These are phyloP conservation scores for Epinephelus cyanopodus DNA, from an alignment of 2,113 vertebrate genomes.

Conservation along the genomic window DNA sequence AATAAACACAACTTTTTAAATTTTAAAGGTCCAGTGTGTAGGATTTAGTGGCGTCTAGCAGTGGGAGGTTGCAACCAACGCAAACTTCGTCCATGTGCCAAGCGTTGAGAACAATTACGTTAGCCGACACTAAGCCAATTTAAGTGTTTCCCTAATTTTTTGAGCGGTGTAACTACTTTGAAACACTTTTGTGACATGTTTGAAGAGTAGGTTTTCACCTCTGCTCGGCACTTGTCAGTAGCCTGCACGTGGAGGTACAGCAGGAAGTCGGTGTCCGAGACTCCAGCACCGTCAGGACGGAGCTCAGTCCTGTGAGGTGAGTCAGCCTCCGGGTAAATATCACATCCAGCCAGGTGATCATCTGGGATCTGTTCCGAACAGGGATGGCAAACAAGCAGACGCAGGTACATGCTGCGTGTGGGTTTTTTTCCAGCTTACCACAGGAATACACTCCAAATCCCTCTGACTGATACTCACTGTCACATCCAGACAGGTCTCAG, in stretches of 20 bases:
- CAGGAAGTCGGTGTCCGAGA: conserved; percentile 86
- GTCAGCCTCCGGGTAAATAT: conserved; percentile 81
- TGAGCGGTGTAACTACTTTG: no score
- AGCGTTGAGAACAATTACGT: no score
- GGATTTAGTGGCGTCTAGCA: no score
- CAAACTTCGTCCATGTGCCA: no score
- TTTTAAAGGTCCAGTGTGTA: no score
- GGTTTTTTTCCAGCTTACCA: neutral
- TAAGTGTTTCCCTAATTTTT: no score
- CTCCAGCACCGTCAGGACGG: conserved; percentile 81
- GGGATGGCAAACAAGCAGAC: rapidly evolving
- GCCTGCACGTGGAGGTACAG: conserved; percentile 84
- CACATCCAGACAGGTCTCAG: conserved; percentile 82
- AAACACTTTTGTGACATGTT: neutral
- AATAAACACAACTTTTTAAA: no score
- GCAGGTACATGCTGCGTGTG: no score
- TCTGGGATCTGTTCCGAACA: conserved; percentile 80
- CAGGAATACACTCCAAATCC: neutral
- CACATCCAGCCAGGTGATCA: conserved; percentile 84
- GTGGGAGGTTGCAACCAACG: no score
- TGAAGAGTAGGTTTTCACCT: conserved; percentile 63
- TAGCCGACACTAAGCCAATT: no score
- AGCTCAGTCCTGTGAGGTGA: conserved; percentile 68
- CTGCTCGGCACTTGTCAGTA: conserved; percentile 81
- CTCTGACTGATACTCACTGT: conserved; percentile 64